Conservation (phyloP, 2,888 invertebrate genomes). For the Agriopis leucophaearia region DNA sequence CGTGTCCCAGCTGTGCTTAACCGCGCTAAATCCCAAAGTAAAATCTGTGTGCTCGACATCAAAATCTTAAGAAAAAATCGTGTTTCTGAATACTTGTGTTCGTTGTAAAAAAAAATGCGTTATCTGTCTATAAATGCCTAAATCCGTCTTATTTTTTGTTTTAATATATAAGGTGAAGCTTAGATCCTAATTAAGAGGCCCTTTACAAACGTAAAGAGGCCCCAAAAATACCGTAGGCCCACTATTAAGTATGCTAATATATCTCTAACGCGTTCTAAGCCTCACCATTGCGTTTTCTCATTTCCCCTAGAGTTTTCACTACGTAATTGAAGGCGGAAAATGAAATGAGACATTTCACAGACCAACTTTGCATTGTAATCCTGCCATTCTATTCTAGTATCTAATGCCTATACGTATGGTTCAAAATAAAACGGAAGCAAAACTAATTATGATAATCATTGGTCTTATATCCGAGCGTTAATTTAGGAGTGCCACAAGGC, state of each 20-base stretch:
- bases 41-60: constrained; percentile 4
- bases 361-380: constrained; percentile 23
- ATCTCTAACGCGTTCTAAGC: constrained; percentile 24
- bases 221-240: constrained; percentile 13
- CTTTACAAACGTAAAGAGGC: constrained; percentile 12
- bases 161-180: not conserved
- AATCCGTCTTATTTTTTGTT: not conserved
- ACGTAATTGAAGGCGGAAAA: constrained; percentile 40
- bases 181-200: constrained; percentile 10
- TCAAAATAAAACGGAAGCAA: constrained; percentile 4
- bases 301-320: constrained; percentile 39
- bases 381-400: constrained; percentile 13
- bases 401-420: constrained; percentile 4
- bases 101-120: too few relatives aligned
- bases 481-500: constrained; percentile 34
- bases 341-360: constrained; percentile 34
- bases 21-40: constrained; percentile 18
- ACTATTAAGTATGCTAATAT: constrained; percentile 33
- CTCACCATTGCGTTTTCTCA: constrained; percentile 31
- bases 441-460: constrained; percentile 36
- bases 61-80: constrained; percentile 2
- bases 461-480: constrained; percentile 35
- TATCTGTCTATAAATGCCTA: too few relatives aligned
- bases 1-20: constrained; percentile 28
- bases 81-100: not conserved